A percentile compares a stretch with the other conserved stretches of the same genome.
phyloP scores from a whole-genome alignment of 2,113 vertebrate genomes.

The Ptychochromis oligacanthus region DNA sequence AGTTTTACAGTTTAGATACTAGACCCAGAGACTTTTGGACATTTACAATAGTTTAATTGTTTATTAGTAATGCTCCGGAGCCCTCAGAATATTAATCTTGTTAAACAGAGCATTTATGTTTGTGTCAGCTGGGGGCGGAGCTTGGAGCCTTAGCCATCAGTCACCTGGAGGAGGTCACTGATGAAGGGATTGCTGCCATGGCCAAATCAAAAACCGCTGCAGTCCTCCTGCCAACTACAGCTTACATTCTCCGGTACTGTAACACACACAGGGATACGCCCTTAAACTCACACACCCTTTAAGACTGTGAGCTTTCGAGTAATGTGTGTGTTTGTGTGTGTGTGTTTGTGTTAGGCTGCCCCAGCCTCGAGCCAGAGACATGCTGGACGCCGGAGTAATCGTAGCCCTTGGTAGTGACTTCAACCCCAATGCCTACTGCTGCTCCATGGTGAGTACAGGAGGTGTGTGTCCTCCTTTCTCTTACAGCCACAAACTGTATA shows the following conservation, averaged over 20 bases:
- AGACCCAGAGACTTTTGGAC: background rate
- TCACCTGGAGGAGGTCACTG: conserved; percentile 93
- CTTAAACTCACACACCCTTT: background rate
- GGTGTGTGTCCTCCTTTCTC: background rate
- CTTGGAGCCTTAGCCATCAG: conserved; percentile 91
- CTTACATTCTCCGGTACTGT: conserved; percentile 92
- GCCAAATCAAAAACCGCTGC: conserved; percentile 85
- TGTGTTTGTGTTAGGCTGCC: conserved; percentile 80
- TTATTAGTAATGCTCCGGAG: background rate
- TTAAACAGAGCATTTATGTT: background rate
- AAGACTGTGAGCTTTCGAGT: background rate
- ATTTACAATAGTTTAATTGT: background rate
- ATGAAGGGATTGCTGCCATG: conserved; percentile 90
- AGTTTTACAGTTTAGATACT: background rate
- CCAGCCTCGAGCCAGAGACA: conserved; percentile 91
- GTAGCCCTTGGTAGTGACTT: conserved; percentile 97
- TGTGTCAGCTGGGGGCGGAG: conserved; percentile 88
- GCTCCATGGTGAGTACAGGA: conserved; percentile 90
- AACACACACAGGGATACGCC: background rate
- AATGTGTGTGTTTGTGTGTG: background rate
- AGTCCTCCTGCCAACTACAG: conserved; percentile 93
- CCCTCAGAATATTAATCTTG: background rate
- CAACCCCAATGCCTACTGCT: conserved; percentile 97
- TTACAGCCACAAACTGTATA: background rate
- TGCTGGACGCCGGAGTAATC: conserved; percentile 93